A percentile compares a stretch with the other conserved stretches of the same genome.
These are phyloP conservation scores for Corythornis madagascariensis DNA, from an alignment of 2,113 vertebrate genomes.

Conservation along the genomic window DNA sequence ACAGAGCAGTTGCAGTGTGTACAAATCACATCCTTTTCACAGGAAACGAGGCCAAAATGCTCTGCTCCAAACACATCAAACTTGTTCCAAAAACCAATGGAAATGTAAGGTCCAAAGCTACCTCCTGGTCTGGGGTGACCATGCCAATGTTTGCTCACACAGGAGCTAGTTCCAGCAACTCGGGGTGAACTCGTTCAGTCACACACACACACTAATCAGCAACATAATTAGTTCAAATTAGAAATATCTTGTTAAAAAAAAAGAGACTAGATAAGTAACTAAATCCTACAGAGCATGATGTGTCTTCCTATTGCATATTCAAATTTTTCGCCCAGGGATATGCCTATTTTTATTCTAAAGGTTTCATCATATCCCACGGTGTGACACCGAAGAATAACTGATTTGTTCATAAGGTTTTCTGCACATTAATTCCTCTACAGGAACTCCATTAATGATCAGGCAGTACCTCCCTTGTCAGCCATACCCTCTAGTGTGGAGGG, in stretches of 20 bases:
- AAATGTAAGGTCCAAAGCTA: slow-evolving; percentile 1
- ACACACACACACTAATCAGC: not conserved
- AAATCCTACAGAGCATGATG: accelerated
- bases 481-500: not conserved
- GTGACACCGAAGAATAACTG: not conserved
- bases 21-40: not conserved
- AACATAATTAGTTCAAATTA: not conserved
- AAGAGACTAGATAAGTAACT: not conserved
- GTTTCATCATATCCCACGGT: not conserved
- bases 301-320: not conserved
- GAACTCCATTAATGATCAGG: not conserved
- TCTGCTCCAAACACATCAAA: not conserved
- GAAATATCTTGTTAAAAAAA: not conserved
- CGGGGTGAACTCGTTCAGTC: not conserved
- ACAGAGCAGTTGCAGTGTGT: not conserved
- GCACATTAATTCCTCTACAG: not conserved
- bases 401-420: not conserved
- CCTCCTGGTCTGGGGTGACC: not conserved
- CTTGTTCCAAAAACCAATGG: slow-evolving; percentile 28
- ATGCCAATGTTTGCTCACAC: not conserved
- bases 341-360: not conserved
- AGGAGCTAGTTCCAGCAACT: not conserved
- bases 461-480: not conserved
- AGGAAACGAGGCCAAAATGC: not conserved
- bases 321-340: not conserved